Evolutionary conservation across 2,797 vertebrate species (phyloP).

Genomic region (Xiphophorus birchmanni): DNA sequence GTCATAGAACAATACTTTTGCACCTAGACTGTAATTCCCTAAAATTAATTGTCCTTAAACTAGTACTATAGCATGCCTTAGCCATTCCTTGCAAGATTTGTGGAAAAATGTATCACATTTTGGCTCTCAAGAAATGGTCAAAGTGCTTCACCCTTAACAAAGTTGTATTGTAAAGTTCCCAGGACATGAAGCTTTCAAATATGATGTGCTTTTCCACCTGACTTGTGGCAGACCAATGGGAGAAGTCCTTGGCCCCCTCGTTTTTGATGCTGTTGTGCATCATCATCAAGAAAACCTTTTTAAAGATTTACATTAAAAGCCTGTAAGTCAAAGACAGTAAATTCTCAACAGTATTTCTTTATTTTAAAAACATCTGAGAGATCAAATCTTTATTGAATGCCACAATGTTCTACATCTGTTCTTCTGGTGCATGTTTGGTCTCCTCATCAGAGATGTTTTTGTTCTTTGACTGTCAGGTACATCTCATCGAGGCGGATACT

Average conservation of each 20-base stretch:
- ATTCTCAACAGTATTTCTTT: background rate
- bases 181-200: no score
- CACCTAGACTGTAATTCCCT: no score
- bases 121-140: no score
- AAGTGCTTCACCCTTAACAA: no score
- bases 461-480: conserved; percentile 66
- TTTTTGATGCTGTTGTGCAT: background rate
- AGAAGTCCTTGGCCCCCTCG: background rate
- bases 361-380: background rate
- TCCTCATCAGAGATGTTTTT: background rate
- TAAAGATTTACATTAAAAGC: background rate
- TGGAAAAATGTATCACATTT: no score
- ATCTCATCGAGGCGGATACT: conserved; percentile 82
- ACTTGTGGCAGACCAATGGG: background rate
- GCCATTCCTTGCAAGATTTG: no score
- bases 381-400: background rate
- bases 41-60: no score
- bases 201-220: background rate
- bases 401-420: background rate
- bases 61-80: no score
- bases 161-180: no score
- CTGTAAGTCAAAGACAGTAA: background rate
- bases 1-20: background rate
- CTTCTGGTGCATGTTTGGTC: background rate
- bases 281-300: background rate